These are phyloP conservation scores for Cettia cetti DNA, from an alignment of 2,113 vertebrate species.

Conservation along the genomic window DNA sequence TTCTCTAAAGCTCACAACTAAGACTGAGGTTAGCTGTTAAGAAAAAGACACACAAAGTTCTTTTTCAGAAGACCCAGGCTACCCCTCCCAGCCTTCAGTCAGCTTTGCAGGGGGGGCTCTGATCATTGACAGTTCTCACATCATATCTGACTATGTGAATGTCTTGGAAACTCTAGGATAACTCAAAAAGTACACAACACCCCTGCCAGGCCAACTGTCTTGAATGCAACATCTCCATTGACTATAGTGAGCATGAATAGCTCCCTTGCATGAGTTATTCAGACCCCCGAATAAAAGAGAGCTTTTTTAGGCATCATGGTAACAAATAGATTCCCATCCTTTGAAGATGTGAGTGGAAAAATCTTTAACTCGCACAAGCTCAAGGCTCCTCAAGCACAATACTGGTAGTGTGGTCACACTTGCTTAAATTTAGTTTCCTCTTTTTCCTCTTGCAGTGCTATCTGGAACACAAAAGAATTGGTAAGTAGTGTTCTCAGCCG, in stretches of 20 bases:
- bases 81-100: background rate
- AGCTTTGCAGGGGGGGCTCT: background rate
- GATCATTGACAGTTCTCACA: background rate
- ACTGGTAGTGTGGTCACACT: background rate
- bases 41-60: background rate
- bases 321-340: background rate
- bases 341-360: background rate
- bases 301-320: background rate
- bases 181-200: background rate
- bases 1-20: background rate
- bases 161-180: background rate
- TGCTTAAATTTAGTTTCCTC: background rate
- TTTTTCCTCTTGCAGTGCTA: background rate
- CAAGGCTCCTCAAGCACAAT: background rate
- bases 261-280: background rate
- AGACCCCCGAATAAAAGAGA: accelerated
- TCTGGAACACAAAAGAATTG: background rate
- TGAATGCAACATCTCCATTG: background rate
- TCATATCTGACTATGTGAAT: background rate
- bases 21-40: background rate
- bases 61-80: background rate
- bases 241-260: background rate
- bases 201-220: background rate
- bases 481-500: background rate
- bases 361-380: background rate